Base-by-base conservation (phyloP, 2,888 invertebrate genomes). In the Conops quadrifasciatus region DNA sequence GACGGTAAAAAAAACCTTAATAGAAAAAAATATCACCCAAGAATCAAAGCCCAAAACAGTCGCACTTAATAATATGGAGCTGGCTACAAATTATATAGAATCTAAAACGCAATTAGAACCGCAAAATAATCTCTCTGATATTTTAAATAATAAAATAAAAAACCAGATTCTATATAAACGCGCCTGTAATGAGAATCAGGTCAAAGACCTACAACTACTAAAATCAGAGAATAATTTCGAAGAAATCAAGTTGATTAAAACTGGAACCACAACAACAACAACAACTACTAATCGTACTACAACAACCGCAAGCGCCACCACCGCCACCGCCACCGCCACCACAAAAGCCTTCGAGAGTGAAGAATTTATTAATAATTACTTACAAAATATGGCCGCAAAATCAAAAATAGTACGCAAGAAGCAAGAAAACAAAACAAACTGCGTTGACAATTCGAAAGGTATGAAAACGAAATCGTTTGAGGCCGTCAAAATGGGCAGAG, bases 321-420 rank as follows among this genome's bases (percentile, higher is more conserved):
- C 4, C 36, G 9, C 36, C 9, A 36, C 36, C 9, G 4, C 36
- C 36, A 36, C 36, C 4, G 36, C 36, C 9, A 63, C 67, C 49
- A 49, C 75, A 0, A 67, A 49, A 43, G 19, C 64, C 15, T 66
- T 71, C 28, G 79, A 76, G 26, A 80, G 81, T 49, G 84, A 84
- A 7, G 73, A 82, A 0, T 84, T 86, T 0, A 85, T 86, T 0
- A 85, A 81, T 67, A 86, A 86, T 58, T 86, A 85, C 73, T 73
- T 86, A 1, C 83, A 85, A 67, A 80, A 84, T 0, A 75, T 82
- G 2, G 77, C 80, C 2, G 74, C 79, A 15, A 58, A 28, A 58
- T 26, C 58, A 28, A 58, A 77, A 56, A 79, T 80, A 58, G 76
- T 77, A 24, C 79, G 76, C 49, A 85, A 84, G 69, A 85, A 85